phyloP scores from a whole-genome alignment of 2,113 vertebrate species.

The Rattus rattus region DNA sequence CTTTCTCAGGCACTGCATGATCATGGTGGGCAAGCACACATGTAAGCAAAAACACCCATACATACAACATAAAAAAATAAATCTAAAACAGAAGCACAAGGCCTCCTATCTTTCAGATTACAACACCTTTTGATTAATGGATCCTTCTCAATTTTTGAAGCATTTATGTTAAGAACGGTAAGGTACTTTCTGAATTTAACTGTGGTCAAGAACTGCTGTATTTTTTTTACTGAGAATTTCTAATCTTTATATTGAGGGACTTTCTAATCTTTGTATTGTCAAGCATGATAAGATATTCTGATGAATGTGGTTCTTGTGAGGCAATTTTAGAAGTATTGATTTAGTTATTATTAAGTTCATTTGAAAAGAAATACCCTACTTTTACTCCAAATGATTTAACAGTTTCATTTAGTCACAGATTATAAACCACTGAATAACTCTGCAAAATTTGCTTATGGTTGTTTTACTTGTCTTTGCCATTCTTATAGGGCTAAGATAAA shows the following conservation, averaged over 20 bases:
- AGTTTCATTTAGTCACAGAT: not conserved
- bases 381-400: not conserved
- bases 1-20: not conserved
- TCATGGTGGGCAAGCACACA: not conserved
- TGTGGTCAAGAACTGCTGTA: not conserved
- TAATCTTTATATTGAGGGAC: not conserved
- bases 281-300: slow-evolving; percentile 11
- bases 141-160: not conserved
- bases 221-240: not conserved
- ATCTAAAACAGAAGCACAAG: not conserved
- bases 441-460: not conserved
- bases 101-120: not conserved
- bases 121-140: not conserved
- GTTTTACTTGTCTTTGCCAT: not conserved
- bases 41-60: not conserved
- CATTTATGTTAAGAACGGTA: not conserved
- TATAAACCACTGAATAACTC: not conserved
- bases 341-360: slow-evolving; percentile 45
- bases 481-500: not conserved
- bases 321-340: not conserved
- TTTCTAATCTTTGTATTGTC: not conserved
- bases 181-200: not conserved
- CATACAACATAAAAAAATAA: not conserved
- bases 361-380: slow-evolving; percentile 4
- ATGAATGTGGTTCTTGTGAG: not conserved